Evolutionary conservation across 2,888 invertebrate species (phyloP), one percentile per base, ranked within the genome.

Genomic region (Agrotis puta): DNA sequence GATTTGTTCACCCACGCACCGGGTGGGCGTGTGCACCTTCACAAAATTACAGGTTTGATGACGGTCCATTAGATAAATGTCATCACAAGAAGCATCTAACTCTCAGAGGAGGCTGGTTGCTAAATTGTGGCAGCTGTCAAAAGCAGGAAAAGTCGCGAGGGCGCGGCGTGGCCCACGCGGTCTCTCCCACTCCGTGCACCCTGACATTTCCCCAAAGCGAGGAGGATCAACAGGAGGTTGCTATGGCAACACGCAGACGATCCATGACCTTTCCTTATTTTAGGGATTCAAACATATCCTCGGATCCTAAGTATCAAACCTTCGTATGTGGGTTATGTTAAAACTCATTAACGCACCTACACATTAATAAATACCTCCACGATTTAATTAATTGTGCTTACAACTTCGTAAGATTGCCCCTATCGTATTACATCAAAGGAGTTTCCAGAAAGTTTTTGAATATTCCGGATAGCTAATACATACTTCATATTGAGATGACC

Each of bases 171-270:
- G 58, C 79, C 85, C 72, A 74, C 84, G 62, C 71, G 67, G 56
- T 70, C 74, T 79, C 87, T 74, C 86, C 84, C 79, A 85, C 87
- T 53, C 76, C 76, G 75, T 87, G 87, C 88, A 89, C 92, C 92
- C 87, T 93, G 93, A 91, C 92, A 92, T 94, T 94, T 91, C 76
- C 67, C 54, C 51, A 70, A 64, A 56, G 66, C 76, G 67, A 58
- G 51, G 71, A 77, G 82, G 86, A 91, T 92, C 92, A 93, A 93
- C 94, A 92, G 90, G 90, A 91, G 85, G 92, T 94, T 86, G 78
- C 89, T 88, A 93, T 93, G 89, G 88, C 85, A 88, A 95, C 94
- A 85, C 70, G 63, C 69, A 84, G 86, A 86, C 83, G 79, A 82
- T 83, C 79, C 85, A 78, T 89, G 89, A 92, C 93, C 92, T 92